Percentiles rank a stretch among this genome's conserved stretches.
Evolutionary conservation across 2,797 vertebrate genomes (phyloP).

Genomic region (Sebastes hubbsi): DNA sequence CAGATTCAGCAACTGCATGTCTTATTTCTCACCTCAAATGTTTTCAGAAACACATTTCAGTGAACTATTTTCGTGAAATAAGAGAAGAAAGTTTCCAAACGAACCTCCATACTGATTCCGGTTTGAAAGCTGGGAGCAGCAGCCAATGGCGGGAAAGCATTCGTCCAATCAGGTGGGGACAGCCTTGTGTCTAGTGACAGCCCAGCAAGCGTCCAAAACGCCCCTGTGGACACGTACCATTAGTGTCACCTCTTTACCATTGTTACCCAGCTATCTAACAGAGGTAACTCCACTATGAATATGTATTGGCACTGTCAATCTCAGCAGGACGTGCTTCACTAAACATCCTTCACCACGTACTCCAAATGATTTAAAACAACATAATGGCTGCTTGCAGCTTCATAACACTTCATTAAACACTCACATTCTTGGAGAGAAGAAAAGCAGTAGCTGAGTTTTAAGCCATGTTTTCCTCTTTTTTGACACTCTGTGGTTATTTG

Average conservation of each 20-base stretch:
- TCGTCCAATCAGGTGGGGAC: too few relatives aligned
- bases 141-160: too few relatives aligned
- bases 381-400: constrained; percentile 4
- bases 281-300: neutral
- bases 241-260: neutral
- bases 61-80: too few relatives aligned
- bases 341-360: neutral
- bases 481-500: constrained; percentile 33
- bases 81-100: too few relatives aligned
- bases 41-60: too few relatives aligned
- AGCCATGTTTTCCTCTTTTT: constrained; percentile 24
- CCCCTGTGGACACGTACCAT: too few relatives aligned
- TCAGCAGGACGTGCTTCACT: neutral
- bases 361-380: neutral
- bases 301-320: neutral
- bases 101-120: fast-evolving
- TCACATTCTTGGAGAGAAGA: constrained; percentile 13
- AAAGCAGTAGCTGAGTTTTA: constrained; percentile 7
- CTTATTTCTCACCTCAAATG: too few relatives aligned
- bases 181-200: too few relatives aligned
- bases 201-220: too few relatives aligned
- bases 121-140: too few relatives aligned
- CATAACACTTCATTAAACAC: neutral
- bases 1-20: too few relatives aligned
- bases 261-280: neutral